phyloP scores from a whole-genome alignment of 53 echinoderm and acorn worm species.

The Echinarachnius parma region DNA sequence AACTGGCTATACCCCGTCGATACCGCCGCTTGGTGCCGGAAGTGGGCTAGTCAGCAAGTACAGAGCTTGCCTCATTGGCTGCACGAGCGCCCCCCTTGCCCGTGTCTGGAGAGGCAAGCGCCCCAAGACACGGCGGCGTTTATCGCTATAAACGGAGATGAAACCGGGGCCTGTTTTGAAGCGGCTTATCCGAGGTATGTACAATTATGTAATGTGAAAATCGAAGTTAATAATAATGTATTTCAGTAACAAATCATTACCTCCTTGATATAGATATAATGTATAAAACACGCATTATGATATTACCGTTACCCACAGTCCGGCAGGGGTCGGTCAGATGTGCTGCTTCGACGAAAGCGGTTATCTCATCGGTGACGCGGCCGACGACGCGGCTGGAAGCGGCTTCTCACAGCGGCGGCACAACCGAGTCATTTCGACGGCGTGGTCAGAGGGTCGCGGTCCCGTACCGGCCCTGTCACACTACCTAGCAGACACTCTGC shows the following conservation, averaged over 20 bases:
- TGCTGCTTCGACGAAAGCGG: slow-evolving; percentile 69
- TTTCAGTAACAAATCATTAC: too few species aligned
- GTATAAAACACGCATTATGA: too few species aligned
- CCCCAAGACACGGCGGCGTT: background rate
- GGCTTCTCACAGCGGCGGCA: slow-evolving; percentile 62
- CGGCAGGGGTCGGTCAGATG: slow-evolving; percentile 54
- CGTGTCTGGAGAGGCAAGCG: background rate
- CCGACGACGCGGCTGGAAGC: slow-evolving; percentile 35
- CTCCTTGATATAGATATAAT: too few species aligned
- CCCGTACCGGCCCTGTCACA: slow-evolving; percentile 61
- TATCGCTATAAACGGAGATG: too few species aligned
- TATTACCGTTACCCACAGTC: too few species aligned
- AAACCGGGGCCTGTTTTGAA: too few species aligned
- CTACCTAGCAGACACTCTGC: slow-evolving; percentile 60
- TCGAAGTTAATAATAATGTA: too few species aligned
- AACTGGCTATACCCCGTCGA: slow-evolving; percentile 1
- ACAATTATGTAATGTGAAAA: too few species aligned
- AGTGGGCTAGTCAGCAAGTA: slow-evolving; percentile 43
- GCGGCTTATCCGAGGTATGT: too few species aligned
- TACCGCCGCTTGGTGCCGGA: slow-evolving; percentile 39
- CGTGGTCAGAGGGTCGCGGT: background rate
- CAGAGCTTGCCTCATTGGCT: background rate
- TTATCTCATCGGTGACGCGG: slow-evolving; percentile 51
- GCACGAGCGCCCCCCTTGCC: background rate
- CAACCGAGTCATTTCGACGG: slow-evolving; percentile 31